Conservation (phyloP, 2,888 invertebrate genomes). For the Reticulitermes lucifugus region DNA sequence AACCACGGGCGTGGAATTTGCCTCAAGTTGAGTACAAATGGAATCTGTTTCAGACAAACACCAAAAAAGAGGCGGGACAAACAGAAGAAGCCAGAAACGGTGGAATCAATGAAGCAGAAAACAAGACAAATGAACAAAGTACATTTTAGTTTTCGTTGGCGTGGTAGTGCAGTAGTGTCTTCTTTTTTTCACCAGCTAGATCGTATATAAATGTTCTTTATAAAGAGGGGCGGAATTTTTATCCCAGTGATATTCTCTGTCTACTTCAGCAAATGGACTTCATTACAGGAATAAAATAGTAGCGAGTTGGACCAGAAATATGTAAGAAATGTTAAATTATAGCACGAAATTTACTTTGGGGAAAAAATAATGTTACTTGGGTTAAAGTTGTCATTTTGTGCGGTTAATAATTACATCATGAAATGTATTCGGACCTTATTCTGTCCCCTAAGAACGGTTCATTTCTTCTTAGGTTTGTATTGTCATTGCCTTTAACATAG, state of each 20-base stretch:
- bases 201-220: constrained; percentile 29
- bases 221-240: constrained; percentile 28
- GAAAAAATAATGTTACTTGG: too few relatives aligned
- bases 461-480: too few relatives aligned
- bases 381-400: too few relatives aligned
- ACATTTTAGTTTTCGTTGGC: constrained; percentile 35
- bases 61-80: constrained; percentile 18
- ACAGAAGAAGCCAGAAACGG: neutral
- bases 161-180: neutral
- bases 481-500: too few relatives aligned
- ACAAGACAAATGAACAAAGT: constrained; percentile 43
- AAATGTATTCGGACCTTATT: too few relatives aligned
- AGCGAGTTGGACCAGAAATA: neutral
- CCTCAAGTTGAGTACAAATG: constrained; percentile 6
- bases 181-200: constrained; percentile 10
- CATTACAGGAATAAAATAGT: neutral
- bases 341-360: too few relatives aligned
- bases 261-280: constrained; percentile 23
- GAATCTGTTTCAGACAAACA: constrained; percentile 4
- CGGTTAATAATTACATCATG: too few relatives aligned
- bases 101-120: constrained; percentile 41
- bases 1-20: neutral
- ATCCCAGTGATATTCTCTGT: neutral
- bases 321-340: too few relatives aligned
- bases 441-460: too few relatives aligned